These are phyloP conservation scores for Anoplopoma fimbria DNA, from an alignment of 2,113 vertebrate species.

Conservation along the genomic window DNA sequence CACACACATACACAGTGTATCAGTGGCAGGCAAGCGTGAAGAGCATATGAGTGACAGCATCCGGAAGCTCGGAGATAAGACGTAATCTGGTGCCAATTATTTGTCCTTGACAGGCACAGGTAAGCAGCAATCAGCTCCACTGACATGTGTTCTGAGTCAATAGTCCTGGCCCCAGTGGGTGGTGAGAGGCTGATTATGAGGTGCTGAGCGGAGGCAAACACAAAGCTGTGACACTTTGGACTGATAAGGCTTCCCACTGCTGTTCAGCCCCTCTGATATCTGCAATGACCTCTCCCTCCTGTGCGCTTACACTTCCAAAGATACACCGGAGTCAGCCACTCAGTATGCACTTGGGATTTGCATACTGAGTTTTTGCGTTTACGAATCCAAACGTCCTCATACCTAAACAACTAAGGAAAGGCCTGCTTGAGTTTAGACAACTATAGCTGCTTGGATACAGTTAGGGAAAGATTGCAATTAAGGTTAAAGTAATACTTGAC, in stretches of 20 bases:
- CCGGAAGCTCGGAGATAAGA: slow-evolving; percentile 79
- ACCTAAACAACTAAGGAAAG: not conserved
- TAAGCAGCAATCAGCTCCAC: slow-evolving; percentile 75
- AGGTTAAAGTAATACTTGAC: not conserved
- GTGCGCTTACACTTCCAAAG: slow-evolving; percentile 18
- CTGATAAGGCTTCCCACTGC: slow-evolving; percentile 60
- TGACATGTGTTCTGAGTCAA: slow-evolving; percentile 79
- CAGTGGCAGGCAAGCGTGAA: slow-evolving; percentile 67
- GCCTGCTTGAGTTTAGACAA: not conserved
- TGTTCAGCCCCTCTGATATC: slow-evolving; percentile 46
- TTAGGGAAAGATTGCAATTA: not conserved
- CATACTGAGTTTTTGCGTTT: too few relatives aligned
- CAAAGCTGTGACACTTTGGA: slow-evolving; percentile 45
- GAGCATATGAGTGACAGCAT: slow-evolving; percentile 77
- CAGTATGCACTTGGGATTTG: slow-evolving; percentile 17
- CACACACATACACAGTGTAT: slow-evolving; percentile 27
- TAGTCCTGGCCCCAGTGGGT: slow-evolving; percentile 57
- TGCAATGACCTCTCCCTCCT: slow-evolving; percentile 62
- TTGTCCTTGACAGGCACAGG: slow-evolving; percentile 76
- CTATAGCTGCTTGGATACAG: not conserved
- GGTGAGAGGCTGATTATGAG: slow-evolving; percentile 67
- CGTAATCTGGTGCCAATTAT: slow-evolving; percentile 82
- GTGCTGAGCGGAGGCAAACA: slow-evolving; percentile 64
- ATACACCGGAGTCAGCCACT: slow-evolving; percentile 10
- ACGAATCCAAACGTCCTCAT: not conserved